Evolutionary conservation across 2,888 invertebrate species (phyloP).

Genomic region (Andrena flavipes): DNA sequence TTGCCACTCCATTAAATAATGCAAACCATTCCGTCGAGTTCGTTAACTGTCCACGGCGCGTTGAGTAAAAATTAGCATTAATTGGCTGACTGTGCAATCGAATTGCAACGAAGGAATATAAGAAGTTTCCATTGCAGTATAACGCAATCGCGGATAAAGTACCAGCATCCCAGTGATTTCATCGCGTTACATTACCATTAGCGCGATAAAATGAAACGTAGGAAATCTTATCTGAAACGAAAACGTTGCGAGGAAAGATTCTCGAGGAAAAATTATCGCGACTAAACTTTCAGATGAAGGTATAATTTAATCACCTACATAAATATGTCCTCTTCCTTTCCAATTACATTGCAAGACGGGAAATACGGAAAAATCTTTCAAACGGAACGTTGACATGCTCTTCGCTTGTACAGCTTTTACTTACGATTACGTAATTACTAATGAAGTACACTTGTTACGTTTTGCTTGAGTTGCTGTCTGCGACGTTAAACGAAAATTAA

Average conservation of each 20-base stretch:
- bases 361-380: too few relatives aligned
- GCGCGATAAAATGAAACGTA: background rate
- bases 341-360: too few relatives aligned
- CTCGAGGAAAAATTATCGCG: background rate
- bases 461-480: constrained; percentile 10
- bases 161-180: constrained; percentile 1
- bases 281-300: background rate
- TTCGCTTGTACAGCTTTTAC: background rate
- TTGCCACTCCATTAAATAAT: constrained; percentile 44
- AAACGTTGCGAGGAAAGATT: background rate
- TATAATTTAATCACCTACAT: background rate
- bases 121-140: background rate
- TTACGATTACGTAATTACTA: background rate
- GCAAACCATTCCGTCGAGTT: constrained; percentile 40
- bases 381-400: background rate
- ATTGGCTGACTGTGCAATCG: constrained; percentile 23
- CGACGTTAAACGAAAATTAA: constrained; percentile 28
- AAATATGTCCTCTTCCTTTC: background rate
- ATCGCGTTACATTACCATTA: background rate
- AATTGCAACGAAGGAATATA: constrained; percentile 21
- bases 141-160: background rate
- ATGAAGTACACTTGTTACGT: background rate
- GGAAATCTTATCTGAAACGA: background rate
- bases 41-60: constrained; percentile 18
- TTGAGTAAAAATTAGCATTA: constrained; percentile 47